phyloP scores from a whole-genome alignment of 2,888 invertebrate species.

The Lasioglossum leucozonium region DNA sequence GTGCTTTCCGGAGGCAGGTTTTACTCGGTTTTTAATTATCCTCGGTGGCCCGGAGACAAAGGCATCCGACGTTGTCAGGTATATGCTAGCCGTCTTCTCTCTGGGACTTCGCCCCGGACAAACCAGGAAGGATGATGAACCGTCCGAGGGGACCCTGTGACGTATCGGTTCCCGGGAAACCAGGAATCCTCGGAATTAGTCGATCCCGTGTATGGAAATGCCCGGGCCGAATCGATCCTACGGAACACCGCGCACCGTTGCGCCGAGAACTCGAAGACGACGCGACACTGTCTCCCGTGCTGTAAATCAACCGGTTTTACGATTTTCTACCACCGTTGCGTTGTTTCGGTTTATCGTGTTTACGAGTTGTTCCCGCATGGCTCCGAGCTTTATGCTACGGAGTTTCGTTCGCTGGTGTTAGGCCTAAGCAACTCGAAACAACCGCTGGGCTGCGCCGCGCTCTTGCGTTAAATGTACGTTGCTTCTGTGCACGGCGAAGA shows the following conservation, averaged over 20 bases:
- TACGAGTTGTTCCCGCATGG: not conserved
- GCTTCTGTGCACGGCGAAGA: not conserved
- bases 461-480: not conserved
- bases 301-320: not conserved
- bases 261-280: not conserved
- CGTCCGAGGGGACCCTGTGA: conserved; percentile 45
- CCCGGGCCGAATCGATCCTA: conserved; percentile 10
- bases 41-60: conserved; percentile 73
- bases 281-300: not conserved
- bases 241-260: not conserved
- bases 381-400: not conserved
- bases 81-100: conserved; percentile 61
- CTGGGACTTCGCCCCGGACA: conserved; percentile 3
- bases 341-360: not conserved
- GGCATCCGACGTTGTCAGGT: conserved; percentile 70
- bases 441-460: not conserved
- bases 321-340: not conserved
- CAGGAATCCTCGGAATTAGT: conserved; percentile 43
- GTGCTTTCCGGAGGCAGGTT: conserved; percentile 62
- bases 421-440: not conserved
- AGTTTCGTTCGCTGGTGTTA: not conserved
- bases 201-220: conserved; percentile 45
- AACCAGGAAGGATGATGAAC: conserved; percentile 47
- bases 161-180: conserved; percentile 57
- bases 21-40: conserved; percentile 80